These are phyloP conservation scores for Resseliella maxima DNA, from an alignment of 2,888 invertebrate species.

Conservation along the genomic window DNA sequence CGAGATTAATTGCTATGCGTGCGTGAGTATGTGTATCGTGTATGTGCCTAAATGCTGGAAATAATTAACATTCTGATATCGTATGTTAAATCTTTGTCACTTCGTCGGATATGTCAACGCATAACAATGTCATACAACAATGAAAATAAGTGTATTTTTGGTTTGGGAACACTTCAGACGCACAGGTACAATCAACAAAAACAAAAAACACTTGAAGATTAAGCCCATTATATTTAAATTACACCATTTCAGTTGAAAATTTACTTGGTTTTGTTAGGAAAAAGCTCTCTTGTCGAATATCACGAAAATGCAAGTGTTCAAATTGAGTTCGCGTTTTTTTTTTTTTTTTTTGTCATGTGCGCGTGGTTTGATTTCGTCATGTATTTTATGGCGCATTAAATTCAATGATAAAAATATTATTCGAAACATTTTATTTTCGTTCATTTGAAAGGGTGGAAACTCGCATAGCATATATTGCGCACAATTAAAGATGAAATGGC, in stretches of 20 bases:
- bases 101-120: slow-evolving; percentile 40
- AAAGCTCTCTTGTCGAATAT: neutral
- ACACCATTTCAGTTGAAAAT: neutral
- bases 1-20: slow-evolving; percentile 27
- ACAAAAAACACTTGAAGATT: slow-evolving; percentile 24
- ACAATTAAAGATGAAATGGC: neutral
- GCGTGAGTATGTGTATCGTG: neutral
- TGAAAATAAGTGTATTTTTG: neutral
- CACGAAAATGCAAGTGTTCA: neutral
- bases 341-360: neutral
- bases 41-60: neutral
- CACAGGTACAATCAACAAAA: neutral
- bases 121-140: neutral
- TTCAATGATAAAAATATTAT: neutral
- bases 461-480: neutral
- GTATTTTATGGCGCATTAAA: slow-evolving; percentile 35
- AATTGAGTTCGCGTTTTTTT: neutral
- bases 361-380: neutral
- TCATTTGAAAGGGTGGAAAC: neutral
- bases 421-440: neutral
- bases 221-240: slow-evolving; percentile 34
- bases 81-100: slow-evolving; percentile 35
- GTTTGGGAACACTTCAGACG: neutral
- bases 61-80: slow-evolving; percentile 48
- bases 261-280: neutral